Base-by-base conservation (phyloP, 1,140 invertebrate species). In the Oppia nitens region DNA sequence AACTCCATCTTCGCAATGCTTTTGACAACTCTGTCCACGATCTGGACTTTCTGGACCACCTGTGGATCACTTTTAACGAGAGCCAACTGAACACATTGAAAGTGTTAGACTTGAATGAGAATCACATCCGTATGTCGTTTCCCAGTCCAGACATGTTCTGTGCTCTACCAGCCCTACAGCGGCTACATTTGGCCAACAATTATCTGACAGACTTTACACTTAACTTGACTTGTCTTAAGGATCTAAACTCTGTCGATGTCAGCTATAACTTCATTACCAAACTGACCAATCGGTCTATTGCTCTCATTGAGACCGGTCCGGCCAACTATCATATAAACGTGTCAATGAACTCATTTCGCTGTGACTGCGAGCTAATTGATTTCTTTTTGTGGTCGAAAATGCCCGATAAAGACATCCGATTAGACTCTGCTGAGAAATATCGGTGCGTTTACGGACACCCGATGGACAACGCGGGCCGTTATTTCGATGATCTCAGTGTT, bases 101-200 rank as follows among this genome's bases (percentile, higher is more conserved):
- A 58, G 84, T 85, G 65, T 68, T 87, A 0, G 83, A 86, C 71
- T 67, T 87, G 55, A 84, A 86, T 67, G 82, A 85, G 66, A 87
- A 87, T 67, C 80, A 85, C 68, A 84, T 87, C 53, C 60, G 65
- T 47, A n/a, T n/a, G n/a, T 72, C 74, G 53, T 82, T 84, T 62
- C 74, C 74, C 56, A 80, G 84, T 67, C 70, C 71, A 6, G 73
- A 73, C 32, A 77, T 84, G 1, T 86, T 86, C 65, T 86, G 84
- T 63, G 78, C 81, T 60, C 69, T 86, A 23, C 79, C 80, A 0
- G 76, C 73, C 57, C 67, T 87, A 4, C 70, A 78, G 51, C 79
- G 85, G 63, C 67, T 87, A 0, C 78, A 85, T 68, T 68, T 87
- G 24, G 81, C 79, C 32, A 76, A 84, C 57, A 85, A 85, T 65